These are phyloP conservation scores for Sepiola atlantica DNA, from an alignment of 2,888 invertebrate species.

Conservation along the genomic window DNA sequence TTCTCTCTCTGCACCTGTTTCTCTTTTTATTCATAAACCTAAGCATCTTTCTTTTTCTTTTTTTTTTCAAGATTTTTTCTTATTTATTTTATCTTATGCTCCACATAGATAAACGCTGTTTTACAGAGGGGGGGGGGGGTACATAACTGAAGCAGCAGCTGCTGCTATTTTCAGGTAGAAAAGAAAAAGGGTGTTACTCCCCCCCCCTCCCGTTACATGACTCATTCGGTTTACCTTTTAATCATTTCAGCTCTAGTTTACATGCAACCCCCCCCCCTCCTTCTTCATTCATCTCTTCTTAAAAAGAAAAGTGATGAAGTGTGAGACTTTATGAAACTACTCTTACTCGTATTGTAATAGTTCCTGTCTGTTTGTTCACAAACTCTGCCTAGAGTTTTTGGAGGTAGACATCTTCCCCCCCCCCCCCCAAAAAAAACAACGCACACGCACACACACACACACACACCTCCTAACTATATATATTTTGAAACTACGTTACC, in stretches of 20 bases:
- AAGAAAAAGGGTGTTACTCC: not conserved
- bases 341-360: too few species aligned
- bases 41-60: not conserved
- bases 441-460: too few species aligned
- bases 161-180: constrained; percentile 32
- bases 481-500: too few species aligned
- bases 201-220: not conserved
- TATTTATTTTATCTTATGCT: not conserved
- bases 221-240: not conserved
- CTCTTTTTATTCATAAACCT: not conserved
- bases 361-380: too few species aligned
- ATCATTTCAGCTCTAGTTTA: not conserved
- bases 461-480: too few species aligned
- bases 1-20: constrained; percentile 32
- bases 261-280: not conserved
- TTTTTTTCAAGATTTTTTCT: not conserved
- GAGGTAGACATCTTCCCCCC: too few species aligned
- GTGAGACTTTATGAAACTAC: not conserved
- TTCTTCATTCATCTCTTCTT: not conserved
- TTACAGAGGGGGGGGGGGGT: not conserved
- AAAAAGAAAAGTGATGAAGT: not conserved
- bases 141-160: constrained; percentile 21
- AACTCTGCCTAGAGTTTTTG: too few species aligned
- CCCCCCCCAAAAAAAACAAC: too few species aligned
- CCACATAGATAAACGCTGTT: not conserved